Conservation (phyloP, 2,888 invertebrate species). For the Leucophenga montana region DNA sequence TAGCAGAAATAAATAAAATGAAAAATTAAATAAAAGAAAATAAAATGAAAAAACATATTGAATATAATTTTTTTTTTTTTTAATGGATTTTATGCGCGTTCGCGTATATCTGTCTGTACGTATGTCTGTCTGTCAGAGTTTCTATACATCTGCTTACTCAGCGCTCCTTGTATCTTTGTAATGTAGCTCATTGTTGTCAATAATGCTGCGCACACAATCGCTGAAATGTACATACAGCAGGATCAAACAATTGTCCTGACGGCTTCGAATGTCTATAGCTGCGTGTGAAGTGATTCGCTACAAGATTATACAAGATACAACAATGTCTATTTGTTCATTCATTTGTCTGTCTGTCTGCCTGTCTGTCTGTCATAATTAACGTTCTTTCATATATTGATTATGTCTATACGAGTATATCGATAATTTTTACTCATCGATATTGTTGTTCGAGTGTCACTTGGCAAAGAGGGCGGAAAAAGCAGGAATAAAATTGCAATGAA, state of each 20-base stretch:
- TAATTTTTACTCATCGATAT: background rate
- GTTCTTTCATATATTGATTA: slow-evolving; percentile 24
- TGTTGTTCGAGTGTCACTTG: background rate
- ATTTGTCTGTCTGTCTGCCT: background rate
- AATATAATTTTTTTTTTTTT: background rate
- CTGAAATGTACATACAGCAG: no score
- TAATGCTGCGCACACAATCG: no score
- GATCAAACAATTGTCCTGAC: no score
- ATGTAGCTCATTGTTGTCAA: no score
- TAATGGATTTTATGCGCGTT: slow-evolving; percentile 14
- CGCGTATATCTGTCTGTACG: background rate
- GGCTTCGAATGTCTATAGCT: no score
- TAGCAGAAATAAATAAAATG: no score
- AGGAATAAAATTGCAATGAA: background rate
- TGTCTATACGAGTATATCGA: background rate
- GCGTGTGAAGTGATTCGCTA: background rate
- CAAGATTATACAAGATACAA: background rate
- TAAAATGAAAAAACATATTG: slow-evolving; percentile 1
- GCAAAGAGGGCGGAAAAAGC: background rate
- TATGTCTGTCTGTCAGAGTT: background rate
- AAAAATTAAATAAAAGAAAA: background rate
- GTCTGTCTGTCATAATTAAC: slow-evolving; percentile 18
- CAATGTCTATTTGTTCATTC: background rate
- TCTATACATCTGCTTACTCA: no score
- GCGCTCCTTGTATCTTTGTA: no score